Percentiles rank a stretch among this genome's conserved stretches.
Conservation (phyloP, 2,113 vertebrate genomes). For the Morone chrysops region DNA sequence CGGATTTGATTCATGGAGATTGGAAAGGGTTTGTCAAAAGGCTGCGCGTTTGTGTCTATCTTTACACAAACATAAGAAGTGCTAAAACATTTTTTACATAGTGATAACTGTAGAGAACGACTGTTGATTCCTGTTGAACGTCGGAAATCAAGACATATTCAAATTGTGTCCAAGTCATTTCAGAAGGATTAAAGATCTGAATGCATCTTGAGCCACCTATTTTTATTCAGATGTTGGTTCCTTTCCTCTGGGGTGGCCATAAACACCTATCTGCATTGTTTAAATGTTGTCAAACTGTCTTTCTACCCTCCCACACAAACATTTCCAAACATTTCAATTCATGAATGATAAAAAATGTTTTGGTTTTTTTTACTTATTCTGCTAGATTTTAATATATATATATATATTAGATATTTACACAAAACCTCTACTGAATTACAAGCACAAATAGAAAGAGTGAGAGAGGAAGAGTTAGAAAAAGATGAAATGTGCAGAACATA, state of each 20-base stretch:
- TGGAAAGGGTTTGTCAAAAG: not conserved
- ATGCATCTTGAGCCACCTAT: not conserved
- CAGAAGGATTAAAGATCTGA: not conserved
- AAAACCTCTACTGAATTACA: not conserved
- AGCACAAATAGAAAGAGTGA: not conserved
- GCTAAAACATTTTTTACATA: not conserved
- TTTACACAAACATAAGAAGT: not conserved
- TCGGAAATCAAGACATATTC: not conserved
- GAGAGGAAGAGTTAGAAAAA: not conserved
- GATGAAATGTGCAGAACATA: not conserved
- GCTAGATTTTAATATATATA: not conserved
- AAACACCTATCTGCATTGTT: not conserved
- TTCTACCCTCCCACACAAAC: not conserved
- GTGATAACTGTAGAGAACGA: not conserved
- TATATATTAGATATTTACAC: not conserved
- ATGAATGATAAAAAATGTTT: not conserved
- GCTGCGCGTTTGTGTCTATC: not conserved
- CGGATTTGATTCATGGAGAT: constrained; percentile 8
- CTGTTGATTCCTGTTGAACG: not conserved
- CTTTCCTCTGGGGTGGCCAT: not conserved
- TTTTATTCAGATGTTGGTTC: not conserved
- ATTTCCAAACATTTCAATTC: not conserved
- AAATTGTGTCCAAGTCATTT: not conserved
- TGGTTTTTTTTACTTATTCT: not conserved
- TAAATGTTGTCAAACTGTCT: not conserved